These are phyloP conservation scores for Odocoileus hemionus DNA, from an alignment of 2,113 vertebrate genomes.

Conservation along the genomic window DNA sequence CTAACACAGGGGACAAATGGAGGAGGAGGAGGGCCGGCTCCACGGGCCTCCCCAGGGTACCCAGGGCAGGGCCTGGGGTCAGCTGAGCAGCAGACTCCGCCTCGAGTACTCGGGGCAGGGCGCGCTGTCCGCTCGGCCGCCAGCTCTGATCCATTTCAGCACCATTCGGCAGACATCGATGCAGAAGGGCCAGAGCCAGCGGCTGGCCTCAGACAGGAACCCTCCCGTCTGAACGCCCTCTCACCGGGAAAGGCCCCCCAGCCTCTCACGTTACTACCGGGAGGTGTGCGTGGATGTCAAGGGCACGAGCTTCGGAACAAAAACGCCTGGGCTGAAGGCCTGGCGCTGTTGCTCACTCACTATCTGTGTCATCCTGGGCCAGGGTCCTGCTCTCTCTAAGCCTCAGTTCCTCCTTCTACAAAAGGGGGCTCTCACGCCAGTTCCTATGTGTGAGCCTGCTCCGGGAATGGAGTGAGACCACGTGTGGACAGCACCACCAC, in stretches of 20 bases:
- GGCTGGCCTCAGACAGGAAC: fast-evolving
- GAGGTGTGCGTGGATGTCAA: neutral
- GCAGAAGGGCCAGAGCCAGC: neutral
- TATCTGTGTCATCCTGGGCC: neutral
- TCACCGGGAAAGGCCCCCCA: neutral
- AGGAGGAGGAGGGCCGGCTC: too few species aligned
- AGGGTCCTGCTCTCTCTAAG: neutral
- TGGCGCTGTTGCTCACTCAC: neutral
- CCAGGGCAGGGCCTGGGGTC: too few species aligned
- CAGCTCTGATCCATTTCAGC: neutral
- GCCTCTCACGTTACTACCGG: fast-evolving
- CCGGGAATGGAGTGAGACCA: neutral
- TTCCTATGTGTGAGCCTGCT: neutral
- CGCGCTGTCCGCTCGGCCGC: fast-evolving
- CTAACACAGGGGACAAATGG: neutral
- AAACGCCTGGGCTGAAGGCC: neutral
- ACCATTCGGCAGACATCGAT: fast-evolving
- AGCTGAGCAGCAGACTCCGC: fast-evolving
- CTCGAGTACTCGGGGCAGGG: neutral
- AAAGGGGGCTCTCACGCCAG: neutral
- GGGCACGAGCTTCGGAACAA: neutral
- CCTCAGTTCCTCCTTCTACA: neutral
- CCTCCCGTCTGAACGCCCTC: neutral
- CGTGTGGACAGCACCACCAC: fast-evolving
- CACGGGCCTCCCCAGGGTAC: neutral